Base-by-base conservation (phyloP, 2,888 invertebrate genomes). In the Cerastis rubricosa region DNA sequence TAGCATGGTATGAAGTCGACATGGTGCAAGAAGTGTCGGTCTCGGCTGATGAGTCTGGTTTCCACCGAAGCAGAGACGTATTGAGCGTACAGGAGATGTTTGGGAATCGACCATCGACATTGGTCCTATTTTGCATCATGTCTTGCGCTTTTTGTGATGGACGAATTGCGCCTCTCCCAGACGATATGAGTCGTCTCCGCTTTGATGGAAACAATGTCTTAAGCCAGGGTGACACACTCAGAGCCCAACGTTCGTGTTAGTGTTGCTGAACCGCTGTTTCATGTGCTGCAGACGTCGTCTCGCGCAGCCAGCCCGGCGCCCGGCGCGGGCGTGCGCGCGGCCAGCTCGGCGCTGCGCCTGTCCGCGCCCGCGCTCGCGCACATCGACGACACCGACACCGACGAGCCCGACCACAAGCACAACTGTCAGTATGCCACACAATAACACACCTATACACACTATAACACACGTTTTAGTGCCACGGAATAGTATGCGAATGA, bases 381-480 rank as follows among this genome's bases (percentile, higher is more conserved):
- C 83, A 97, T 97, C 89, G 97, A 97, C 92, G 97, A 97, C 90
- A 96, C 97, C 0, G 97, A 97, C 91, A 96, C 97, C 5, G 97
- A 97, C 86, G 97, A 97, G 88, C 94, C 94, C 59, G 94, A 95
- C 76, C 91, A 89, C 54, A 86, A 88, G 54, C 88, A 89, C 72
- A 89, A 93, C 90, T 95, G 96, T 96, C 87, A 91, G 95, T 94
- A 92, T 72, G 81, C 29, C 11, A 12, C 64, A 1, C 5, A 61
- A n/a, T 8, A 29, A 59, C 12, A 70, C 57, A 47, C 47, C 2
- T 1, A 72, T 45, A 40, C 19, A 81, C n/a, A 59, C 47, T 19
- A 4, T 76, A 61, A 78, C 29, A 22, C 14, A 61, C 8, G n/a
- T 61, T 43, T 73, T 54, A 40, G 4, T 19, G 7, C 0, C 43